Evolutionary conservation across 2,113 vertebrate species (phyloP).

Genomic region (Asarcornis scutulata): DNA sequence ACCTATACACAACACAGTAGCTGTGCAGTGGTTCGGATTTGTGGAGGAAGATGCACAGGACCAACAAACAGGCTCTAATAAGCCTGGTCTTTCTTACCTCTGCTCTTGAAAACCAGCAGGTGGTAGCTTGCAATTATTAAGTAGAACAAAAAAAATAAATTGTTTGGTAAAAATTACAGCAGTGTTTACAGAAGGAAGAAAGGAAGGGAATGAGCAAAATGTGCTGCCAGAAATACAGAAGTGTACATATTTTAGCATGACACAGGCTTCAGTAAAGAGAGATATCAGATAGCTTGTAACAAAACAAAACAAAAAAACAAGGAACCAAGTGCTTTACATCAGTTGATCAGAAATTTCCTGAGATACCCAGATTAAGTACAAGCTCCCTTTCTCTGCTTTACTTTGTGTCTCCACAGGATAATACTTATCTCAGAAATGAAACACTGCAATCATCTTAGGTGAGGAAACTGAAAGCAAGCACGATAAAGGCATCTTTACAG

Average conservation of each 20-base stretch:
- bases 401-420: neutral
- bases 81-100: slow-evolving; percentile 38
- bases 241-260: neutral
- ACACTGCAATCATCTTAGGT: neutral
- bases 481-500: neutral
- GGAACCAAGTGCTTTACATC: neutral
- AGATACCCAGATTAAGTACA: neutral
- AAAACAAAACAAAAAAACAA: neutral
- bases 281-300: neutral
- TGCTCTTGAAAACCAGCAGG: neutral
- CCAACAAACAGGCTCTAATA: neutral
- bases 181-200: slow-evolving; percentile 16
- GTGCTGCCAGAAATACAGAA: slow-evolving; percentile 25
- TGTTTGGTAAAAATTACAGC: slow-evolving; percentile 31
- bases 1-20: neutral
- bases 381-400: neutral
- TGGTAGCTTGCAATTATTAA: slow-evolving; percentile 31
- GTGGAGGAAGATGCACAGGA: neutral
- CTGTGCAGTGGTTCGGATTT: neutral
- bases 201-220: neutral
- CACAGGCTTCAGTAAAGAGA: neutral
- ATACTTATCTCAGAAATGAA: neutral
- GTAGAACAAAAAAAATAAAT: neutral
- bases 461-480: neutral
- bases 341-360: neutral